phyloP scores from a whole-genome alignment of 2,797 vertebrate species.

The Stomatorhinus walkeri region DNA sequence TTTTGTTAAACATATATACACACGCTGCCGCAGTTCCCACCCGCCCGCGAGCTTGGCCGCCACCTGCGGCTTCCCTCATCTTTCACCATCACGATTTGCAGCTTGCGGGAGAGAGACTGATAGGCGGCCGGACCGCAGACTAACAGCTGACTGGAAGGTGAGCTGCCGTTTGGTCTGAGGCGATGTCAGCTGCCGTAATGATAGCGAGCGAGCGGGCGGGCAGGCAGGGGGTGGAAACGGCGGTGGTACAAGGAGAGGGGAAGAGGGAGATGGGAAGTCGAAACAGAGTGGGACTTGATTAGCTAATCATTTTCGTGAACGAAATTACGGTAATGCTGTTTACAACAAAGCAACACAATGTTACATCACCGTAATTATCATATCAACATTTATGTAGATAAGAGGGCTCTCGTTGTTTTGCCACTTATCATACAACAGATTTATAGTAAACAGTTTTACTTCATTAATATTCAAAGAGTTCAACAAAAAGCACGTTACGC shows the following conservation, averaged over 20 bases:
- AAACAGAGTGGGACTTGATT: not conserved
- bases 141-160: slow-evolving; percentile 19
- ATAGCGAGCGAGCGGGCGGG: slow-evolving; percentile 24
- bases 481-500: not conserved
- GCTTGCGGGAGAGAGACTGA: slow-evolving; percentile 21
- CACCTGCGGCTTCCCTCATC: slow-evolving; percentile 23
- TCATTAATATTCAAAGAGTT: not conserved
- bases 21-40: not conserved
- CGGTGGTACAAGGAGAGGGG: not conserved
- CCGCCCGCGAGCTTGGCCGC: not conserved
- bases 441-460: slow-evolving; percentile 1
- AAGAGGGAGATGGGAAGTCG: not conserved
- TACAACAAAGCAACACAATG: slow-evolving; percentile 6
- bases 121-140: not conserved
- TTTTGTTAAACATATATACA: not conserved
- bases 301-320: slow-evolving; percentile 14
- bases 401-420: not conserved
- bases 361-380: not conserved
- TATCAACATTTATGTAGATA: not conserved
- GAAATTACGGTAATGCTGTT: slow-evolving; percentile 21
- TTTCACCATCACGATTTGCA: slow-evolving; percentile 28
- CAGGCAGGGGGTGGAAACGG: not conserved
- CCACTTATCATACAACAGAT: not conserved
- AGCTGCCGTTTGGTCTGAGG: slow-evolving; percentile 10
- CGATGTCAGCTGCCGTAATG: slow-evolving; percentile 21